Conservation (phyloP, 2,888 invertebrate genomes). For the Dysmachus trigonus region DNA sequence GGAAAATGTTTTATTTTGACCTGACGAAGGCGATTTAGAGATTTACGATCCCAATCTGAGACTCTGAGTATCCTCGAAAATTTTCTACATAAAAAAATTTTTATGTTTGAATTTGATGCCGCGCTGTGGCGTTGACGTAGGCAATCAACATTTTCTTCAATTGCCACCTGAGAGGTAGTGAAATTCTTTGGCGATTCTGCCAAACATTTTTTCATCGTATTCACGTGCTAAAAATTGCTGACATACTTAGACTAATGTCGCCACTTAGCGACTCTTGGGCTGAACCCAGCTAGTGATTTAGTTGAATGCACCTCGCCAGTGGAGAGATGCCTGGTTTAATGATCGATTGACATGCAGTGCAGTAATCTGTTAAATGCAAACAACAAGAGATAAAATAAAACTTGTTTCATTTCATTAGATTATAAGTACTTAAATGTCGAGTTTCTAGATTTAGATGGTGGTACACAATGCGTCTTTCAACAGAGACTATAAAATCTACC, state of each 20-base stretch:
- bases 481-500: background rate
- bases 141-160: slow-evolving; percentile 10
- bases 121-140: slow-evolving; percentile 1
- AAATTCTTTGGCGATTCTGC: slow-evolving; percentile 25
- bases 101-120: background rate
- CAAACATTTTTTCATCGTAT: slow-evolving; percentile 17
- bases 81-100: background rate
- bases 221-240: slow-evolving; percentile 44
- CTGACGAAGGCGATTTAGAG: too few species aligned
- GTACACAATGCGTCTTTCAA: background rate
- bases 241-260: slow-evolving; percentile 44
- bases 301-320: background rate
- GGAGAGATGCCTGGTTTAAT: background rate
- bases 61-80: background rate
- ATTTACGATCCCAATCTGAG: background rate
- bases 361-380: background rate
- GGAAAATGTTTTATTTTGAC: background rate
- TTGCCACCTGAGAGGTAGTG: slow-evolving; percentile 37
- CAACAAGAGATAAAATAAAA: background rate
- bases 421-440: background rate
- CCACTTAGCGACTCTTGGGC: slow-evolving; percentile 23
- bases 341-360: background rate
- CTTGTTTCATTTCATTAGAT: background rate
- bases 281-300: background rate
- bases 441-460: background rate